Percentiles rank a stretch among this genome's conserved stretches.
These are phyloP conservation scores for Xestia rhomboidea DNA, from an alignment of 2,888 invertebrate species.

Conservation along the genomic window DNA sequence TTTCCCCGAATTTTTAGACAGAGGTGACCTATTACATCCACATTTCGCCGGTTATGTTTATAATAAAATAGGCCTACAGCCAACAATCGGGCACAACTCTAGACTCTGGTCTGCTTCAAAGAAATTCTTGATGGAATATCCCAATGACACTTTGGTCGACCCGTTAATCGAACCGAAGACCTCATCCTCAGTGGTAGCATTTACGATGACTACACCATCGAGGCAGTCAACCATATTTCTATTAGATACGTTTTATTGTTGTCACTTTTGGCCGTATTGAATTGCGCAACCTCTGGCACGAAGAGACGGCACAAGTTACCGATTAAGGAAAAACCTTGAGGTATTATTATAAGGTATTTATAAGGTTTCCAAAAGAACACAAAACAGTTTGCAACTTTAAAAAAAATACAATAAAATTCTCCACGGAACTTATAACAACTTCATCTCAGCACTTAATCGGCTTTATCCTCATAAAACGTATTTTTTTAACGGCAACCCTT, in stretches of 20 bases:
- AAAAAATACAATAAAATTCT: slow-evolving; percentile 20
- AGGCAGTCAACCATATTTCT: not conserved
- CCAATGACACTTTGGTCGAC: not conserved
- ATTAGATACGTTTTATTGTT: not conserved
- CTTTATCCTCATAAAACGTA: slow-evolving; percentile 39
- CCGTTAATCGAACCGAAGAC: not conserved
- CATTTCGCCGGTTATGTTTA: not conserved
- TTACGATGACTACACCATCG: not conserved
- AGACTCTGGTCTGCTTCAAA: not conserved
- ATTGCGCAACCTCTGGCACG: not conserved
- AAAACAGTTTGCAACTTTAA: slow-evolving; percentile 23
- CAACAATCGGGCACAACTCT: too few relatives aligned
- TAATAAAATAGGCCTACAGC: too few relatives aligned
- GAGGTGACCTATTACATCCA: not conserved
- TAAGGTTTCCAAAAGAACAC: not conserved
- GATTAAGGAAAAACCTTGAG: not conserved
- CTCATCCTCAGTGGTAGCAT: not conserved
- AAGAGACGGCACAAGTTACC: not conserved
- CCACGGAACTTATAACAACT: slow-evolving; percentile 38
- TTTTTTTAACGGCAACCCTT: slow-evolving; percentile 45
- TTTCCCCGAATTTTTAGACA: not conserved
- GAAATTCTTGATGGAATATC: not conserved
- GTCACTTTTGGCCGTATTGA: not conserved
- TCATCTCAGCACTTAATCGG: slow-evolving; percentile 37
- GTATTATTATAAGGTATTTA: not conserved